Percentiles rank a stretch among this genome's conserved stretches.
Conservation (phyloP, 2,113 vertebrate species). For the Procavia capensis region DNA sequence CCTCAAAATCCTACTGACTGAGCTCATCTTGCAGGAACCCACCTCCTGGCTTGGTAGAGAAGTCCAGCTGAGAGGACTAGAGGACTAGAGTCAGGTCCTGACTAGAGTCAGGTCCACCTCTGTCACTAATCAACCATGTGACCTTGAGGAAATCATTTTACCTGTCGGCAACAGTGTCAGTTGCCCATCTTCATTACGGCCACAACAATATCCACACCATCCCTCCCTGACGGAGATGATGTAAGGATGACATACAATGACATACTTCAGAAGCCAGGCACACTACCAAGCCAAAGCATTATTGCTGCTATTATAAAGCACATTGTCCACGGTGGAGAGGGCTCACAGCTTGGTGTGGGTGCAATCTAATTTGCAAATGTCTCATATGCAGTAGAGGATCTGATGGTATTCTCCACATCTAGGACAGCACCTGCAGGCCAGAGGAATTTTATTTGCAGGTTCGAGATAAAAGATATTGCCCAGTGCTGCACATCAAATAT, state of each 20-base stretch:
- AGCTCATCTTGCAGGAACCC: neutral
- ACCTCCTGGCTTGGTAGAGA: constrained; percentile 28
- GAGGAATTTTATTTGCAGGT: constrained; percentile 48
- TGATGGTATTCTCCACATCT: constrained; percentile 14
- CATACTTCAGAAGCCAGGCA: neutral
- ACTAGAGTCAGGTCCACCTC: constrained; percentile 39
- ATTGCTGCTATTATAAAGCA: neutral
- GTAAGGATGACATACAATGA: neutral
- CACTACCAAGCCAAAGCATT: neutral
- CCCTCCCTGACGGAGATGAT: constrained; percentile 35
- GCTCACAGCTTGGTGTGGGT: neutral
- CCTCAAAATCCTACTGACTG: neutral
- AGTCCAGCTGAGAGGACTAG: neutral
- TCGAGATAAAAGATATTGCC: constrained; percentile 63
- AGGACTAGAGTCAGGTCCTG: constrained; percentile 36
- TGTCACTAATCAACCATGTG: neutral
- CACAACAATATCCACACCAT: neutral
- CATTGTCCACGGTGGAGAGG: neutral
- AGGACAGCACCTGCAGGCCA: constrained; percentile 39
- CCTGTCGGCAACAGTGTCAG: constrained; percentile 10
- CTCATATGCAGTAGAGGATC: too few species aligned
- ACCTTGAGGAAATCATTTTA: constrained; percentile 50
- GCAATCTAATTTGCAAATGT: too few species aligned
- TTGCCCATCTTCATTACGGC: neutral
- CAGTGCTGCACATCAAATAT: constrained; percentile 61